Base-by-base conservation (phyloP, 2,888 invertebrate species). In the Hyppa rectilinea region DNA sequence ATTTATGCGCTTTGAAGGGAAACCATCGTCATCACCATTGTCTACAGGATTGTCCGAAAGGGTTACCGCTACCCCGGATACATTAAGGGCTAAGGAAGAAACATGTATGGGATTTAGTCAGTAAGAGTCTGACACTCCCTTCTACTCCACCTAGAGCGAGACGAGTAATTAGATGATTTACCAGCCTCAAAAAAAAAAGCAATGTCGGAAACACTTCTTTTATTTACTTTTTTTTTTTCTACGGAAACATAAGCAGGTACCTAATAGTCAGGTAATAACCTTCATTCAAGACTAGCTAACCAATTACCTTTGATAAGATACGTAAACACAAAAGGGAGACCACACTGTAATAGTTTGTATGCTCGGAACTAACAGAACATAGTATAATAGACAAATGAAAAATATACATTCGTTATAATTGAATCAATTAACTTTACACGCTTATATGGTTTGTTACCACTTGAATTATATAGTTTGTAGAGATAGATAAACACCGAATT, bases 261-360 rank as follows among this genome's bases (percentile, higher is more conserved):
- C 29, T 60, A 31, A 6, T 49, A 34, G 6, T 34, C 17, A 34
- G 12, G 17, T 6, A 40, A 62, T 40, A 63, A 29, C 26, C 74
- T 40, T 73, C 20, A 49, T 43, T 10, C 29, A 29, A 50, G 34
- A 40, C 49, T 29, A 26, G 20, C 34, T 26, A 26, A 29, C 12
- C 31, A 40, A n/a, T 20, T 47, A 50, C 14, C 29, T 52, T 65
- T 64, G 50, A 38, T 65, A 65, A 65, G 36, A 38, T 43, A 45
- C 0, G 38, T 38, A 65, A 75, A 71, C 43, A 66, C 3, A 45
- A 75, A 65, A 65, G 4, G 31, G 29, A 71, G 36, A 63, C 43
- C 31, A 75, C 36, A 31, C 17, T 7, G 6, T 36, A 38, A 23
- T 65, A 2, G 6, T 9, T 26, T 71, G 52, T 65, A 12, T 71